Evolutionary conservation across 1,140 invertebrate genomes (phyloP).

Genomic region (Drosophila sp.): DNA sequence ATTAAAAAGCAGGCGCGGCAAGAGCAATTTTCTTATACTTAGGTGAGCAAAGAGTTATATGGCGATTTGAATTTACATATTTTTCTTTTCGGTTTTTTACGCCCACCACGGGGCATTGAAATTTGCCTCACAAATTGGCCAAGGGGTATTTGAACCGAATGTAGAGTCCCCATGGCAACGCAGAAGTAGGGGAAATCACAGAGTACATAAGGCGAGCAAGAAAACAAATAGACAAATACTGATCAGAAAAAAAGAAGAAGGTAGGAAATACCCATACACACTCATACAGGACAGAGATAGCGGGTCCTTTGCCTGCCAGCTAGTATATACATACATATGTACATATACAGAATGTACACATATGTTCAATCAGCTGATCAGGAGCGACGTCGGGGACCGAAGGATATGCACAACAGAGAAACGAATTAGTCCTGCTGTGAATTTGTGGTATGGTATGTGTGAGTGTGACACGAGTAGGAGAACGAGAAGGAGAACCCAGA

Average conservation of each 20-base stretch:
- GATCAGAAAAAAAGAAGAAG: slow-evolving; percentile 57
- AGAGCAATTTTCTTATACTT: slow-evolving; percentile 36
- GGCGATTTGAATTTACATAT: slow-evolving; percentile 4
- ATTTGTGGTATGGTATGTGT: slow-evolving; percentile 56
- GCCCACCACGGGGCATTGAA: background rate
- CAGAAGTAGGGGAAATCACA: slow-evolving; percentile 39
- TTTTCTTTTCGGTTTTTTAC: background rate
- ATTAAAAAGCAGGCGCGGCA: slow-evolving; percentile 37
- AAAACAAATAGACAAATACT: slow-evolving; percentile 50
- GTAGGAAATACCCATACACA: slow-evolving; percentile 24
- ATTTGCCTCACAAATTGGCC: slow-evolving; percentile 13
- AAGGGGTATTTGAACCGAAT: slow-evolving; percentile 5
- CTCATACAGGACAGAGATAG: slow-evolving; percentile 68
- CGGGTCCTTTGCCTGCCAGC: slow-evolving; percentile 38
- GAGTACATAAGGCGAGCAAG: slow-evolving; percentile 52
- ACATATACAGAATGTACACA: slow-evolving; percentile 24
- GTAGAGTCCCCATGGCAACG: background rate
- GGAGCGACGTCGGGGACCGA: slow-evolving; percentile 35
- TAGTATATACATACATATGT: background rate
- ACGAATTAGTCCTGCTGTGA: slow-evolving; percentile 72
- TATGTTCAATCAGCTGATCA: slow-evolving; percentile 76
- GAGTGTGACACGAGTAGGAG: slow-evolving; percentile 48
- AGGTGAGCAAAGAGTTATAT: slow-evolving; percentile 40
- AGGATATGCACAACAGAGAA: slow-evolving; percentile 67
- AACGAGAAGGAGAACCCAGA: slow-evolving; percentile 12